These are phyloP conservation scores for Serilophus lunatus DNA, from an alignment of 2,113 vertebrate species.

Conservation along the genomic window DNA sequence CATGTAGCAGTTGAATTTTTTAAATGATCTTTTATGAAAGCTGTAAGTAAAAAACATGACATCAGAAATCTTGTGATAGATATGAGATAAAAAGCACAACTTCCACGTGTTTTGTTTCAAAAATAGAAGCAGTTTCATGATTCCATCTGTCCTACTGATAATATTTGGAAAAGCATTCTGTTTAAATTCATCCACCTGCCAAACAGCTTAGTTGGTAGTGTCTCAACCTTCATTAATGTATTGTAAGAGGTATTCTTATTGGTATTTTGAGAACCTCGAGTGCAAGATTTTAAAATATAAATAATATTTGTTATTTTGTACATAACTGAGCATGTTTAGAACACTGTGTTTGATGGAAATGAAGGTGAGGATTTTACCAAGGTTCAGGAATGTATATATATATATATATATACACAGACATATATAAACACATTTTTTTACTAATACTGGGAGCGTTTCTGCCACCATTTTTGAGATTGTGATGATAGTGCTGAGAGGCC, in stretches of 20 bases:
- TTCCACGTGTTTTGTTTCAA: neutral
- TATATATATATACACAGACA: rapidly evolving
- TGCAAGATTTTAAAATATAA: neutral
- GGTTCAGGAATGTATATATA: neutral
- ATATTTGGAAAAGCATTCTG: neutral
- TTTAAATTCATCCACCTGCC: neutral
- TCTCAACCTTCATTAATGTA: neutral
- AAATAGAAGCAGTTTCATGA: neutral
- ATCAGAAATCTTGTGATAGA: neutral
- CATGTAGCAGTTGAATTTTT: neutral
- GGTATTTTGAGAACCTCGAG: neutral
- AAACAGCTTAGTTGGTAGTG: neutral
- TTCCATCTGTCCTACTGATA: neutral
- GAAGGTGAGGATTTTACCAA: neutral
- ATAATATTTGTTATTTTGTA: neutral
- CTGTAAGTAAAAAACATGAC: neutral
- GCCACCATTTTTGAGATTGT: neutral
- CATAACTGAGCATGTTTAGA: neutral
- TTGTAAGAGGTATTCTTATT: neutral
- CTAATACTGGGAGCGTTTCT: neutral
- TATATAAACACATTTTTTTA: neutral
- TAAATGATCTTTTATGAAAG: neutral
- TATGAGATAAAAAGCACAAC: neutral
- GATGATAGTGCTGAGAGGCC: neutral
- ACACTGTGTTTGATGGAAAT: neutral